Conservation (phyloP, 2,797 vertebrate species). For the Carcharodon carcharias region DNA sequence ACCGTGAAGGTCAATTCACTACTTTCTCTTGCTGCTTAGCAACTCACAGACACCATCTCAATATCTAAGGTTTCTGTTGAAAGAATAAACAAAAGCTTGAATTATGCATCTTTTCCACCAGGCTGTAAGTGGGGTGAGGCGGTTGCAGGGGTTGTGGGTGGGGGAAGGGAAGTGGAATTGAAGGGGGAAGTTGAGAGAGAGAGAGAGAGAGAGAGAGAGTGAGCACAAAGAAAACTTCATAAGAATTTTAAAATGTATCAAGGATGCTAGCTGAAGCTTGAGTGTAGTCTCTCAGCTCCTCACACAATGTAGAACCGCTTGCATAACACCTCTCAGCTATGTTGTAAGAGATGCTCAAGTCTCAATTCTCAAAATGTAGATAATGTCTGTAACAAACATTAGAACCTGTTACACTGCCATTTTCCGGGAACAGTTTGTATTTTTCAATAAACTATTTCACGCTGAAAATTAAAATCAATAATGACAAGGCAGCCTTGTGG, state of each 20-base stretch:
- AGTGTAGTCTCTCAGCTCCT: neutral
- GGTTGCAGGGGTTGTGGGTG: too few relatives aligned
- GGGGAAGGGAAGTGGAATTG: too few relatives aligned
- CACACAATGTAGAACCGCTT: neutral
- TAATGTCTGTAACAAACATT: neutral
- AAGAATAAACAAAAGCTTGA: neutral
- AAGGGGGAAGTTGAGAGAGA: neutral
- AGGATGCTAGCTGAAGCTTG: neutral
- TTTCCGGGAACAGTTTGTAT: neutral
- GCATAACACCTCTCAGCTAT: neutral
- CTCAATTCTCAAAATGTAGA: slow-evolving; percentile 6
- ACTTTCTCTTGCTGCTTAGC: neutral
- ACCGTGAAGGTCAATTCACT: neutral
- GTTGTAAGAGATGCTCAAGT: neutral
- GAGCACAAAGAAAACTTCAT: neutral
- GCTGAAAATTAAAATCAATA: slow-evolving; percentile 14
- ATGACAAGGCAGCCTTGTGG: slow-evolving; percentile 20
- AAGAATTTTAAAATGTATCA: neutral
- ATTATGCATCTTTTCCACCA: neutral
- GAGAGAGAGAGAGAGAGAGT: neutral
- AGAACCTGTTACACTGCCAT: neutral
- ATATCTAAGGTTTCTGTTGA: neutral
- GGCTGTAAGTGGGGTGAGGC: neutral
- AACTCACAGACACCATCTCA: neutral
- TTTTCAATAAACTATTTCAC: slow-evolving; percentile 1